Base-by-base conservation (phyloP, 1,140 invertebrate genomes). In the Anastatus disparis region DNA sequence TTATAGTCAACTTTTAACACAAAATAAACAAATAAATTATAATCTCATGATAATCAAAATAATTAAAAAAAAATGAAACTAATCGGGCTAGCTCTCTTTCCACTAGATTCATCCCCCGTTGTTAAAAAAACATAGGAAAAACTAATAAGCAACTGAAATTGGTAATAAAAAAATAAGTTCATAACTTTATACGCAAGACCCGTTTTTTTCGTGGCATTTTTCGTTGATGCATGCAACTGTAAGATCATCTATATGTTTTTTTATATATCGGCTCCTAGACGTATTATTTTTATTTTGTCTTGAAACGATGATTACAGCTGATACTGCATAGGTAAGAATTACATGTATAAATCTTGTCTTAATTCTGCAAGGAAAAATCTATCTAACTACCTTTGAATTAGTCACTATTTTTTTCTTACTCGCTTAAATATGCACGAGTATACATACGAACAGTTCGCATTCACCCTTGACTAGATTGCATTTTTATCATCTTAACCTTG, bases 271-370 rank as follows among this genome's bases (percentile, higher is more conserved):
- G 29, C 22, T 15, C 15, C 55, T 59, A 63, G n/a, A 22, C 56
- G n/a, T 42, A 15, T 52, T 22, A 7, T 50, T 50, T 67, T 48
- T n/a, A 17, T 20, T 52, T 52, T 69, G 24, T 52, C 24, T 69
- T 61, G 56, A 69, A 67, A 70, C 48, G 48, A 63, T 70, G 46
- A 62, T 62, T 70, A 62, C 67, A 70, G 67, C 24, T 12, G 67
- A 70, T 70, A 70, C 67, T 70, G 67, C 44, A 62, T 70, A 70
- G 67, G 58, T 70, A 70, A 70, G 67, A 70, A 70, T 70, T 70
- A 70, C 67, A 70, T 44, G 67, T 70, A 70, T 70, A 70, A 70
- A 70, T 70, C 50, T 53, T 55, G 67, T 61, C 67, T 70, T 70
- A 70, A 70, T 17, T 42, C 67, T 62, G 58, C 67, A 70, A 70